Evolutionary conservation across 2,113 vertebrate species (phyloP).

Genomic region (Oxygymnocypris stewartii): DNA sequence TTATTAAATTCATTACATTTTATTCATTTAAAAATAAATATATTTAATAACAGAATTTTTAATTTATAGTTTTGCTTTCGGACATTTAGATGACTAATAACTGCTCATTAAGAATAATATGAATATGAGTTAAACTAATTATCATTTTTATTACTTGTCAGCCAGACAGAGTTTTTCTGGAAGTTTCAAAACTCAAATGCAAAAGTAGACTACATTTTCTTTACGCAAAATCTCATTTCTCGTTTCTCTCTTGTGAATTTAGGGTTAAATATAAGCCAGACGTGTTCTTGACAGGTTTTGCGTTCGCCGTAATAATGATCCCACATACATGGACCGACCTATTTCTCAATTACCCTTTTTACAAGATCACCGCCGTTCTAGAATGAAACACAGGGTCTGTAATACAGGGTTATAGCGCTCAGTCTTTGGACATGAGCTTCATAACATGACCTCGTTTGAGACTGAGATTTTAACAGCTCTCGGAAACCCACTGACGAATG

Average conservation of each 20-base stretch:
- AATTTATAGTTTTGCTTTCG: too few relatives aligned
- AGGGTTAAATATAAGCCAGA: not conserved
- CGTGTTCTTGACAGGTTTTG: not conserved
- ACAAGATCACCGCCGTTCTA: constrained; percentile 2
- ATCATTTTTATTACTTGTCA: too few relatives aligned
- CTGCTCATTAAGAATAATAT: too few relatives aligned
- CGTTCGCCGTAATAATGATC: not conserved
- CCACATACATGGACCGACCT: not conserved
- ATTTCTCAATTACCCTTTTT: constrained; percentile 5
- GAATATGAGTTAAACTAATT: too few relatives aligned
- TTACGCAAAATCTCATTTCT: not conserved
- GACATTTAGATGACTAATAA: too few relatives aligned
- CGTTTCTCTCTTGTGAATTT: not conserved
- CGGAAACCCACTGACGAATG: constrained; percentile 38
- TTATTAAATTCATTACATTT: too few relatives aligned
- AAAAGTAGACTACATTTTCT: not conserved
- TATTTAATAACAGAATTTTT: too few relatives aligned
- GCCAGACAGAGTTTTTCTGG: too few relatives aligned
- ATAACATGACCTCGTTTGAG: constrained; percentile 31
- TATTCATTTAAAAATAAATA: too few relatives aligned
- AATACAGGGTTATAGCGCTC: not conserved
- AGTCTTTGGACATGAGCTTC: not conserved
- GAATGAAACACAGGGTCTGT: not conserved
- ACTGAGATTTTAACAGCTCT: constrained; percentile 3
- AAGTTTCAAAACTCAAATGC: too few relatives aligned